phyloP scores from a whole-genome alignment of 1,140 invertebrate species.

The Maniola jurtina region DNA sequence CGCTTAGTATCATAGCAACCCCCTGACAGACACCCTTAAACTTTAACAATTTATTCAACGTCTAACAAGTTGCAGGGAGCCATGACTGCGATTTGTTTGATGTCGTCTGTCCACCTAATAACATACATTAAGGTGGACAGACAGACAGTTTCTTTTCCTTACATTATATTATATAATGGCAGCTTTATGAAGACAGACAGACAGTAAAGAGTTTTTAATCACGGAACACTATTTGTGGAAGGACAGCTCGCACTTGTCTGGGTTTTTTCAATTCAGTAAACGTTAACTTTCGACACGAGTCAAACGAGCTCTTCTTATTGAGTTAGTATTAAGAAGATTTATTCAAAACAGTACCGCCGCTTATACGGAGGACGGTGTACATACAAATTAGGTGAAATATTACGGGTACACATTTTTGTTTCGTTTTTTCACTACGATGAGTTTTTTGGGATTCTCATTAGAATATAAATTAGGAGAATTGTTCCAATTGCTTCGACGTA shows the following conservation, averaged over 20 bases:
- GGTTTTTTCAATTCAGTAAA: conserved; percentile 56
- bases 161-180: no score
- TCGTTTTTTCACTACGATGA: conserved; percentile 1
- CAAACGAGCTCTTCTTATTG: conserved; percentile 59
- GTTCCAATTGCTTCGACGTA: conserved; percentile 4
- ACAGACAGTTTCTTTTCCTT: no score
- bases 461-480: conserved; percentile 15
- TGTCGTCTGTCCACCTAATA: no score
- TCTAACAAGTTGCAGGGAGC: no score
- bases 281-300: conserved; percentile 52
- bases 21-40: no score
- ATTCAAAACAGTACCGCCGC: conserved; percentile 61
- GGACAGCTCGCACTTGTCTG: neutral
- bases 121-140: no score
- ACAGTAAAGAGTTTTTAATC: no score
- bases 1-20: no score
- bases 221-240: no score
- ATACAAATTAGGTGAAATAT: conserved; percentile 51
- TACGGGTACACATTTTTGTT: conserved; percentile 9
- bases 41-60: no score
- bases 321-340: conserved; percentile 70
- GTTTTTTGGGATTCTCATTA: conserved; percentile 7
- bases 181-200: no score
- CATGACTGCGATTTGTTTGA: no score
- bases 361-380: conserved; percentile 41